These are phyloP conservation scores for Odontomyia ornata DNA, from an alignment of 2,888 invertebrate genomes.

Conservation along the genomic window DNA sequence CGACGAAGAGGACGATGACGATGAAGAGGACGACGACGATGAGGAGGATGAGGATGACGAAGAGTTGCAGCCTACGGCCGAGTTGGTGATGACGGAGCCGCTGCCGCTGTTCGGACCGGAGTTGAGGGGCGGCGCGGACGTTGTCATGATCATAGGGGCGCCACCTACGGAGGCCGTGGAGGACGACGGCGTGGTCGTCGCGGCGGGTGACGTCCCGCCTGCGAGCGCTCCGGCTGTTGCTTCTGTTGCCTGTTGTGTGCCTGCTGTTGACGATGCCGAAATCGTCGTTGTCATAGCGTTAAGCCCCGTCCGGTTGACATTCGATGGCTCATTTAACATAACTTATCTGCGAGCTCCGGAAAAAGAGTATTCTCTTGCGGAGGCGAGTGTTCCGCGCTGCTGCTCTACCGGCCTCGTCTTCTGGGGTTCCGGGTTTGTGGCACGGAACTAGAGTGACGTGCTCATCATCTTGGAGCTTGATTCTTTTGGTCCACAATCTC, in stretches of 20 bases:
- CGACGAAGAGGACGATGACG: constrained; percentile 34
- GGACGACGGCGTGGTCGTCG: constrained; percentile 50
- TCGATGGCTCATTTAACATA: constrained; percentile 50
- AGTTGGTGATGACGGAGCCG: not conserved
- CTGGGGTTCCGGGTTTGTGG: not conserved
- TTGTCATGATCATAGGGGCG: constrained; percentile 49
- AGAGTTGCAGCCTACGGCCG: not conserved
- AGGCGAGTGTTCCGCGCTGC: not conserved
- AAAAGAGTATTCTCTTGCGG: not conserved
- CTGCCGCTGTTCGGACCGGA: constrained; percentile 50
- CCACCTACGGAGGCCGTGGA: constrained; percentile 12
- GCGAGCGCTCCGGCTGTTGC: constrained; percentile 60
- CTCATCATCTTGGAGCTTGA: not conserved
- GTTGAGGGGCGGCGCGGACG: constrained; percentile 52
- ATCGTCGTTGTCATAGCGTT: constrained; percentile 58
- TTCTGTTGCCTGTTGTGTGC: constrained; percentile 62
- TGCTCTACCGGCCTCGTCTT: not conserved
- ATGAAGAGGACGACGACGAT: constrained; percentile 29
- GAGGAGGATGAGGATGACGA: constrained; percentile 36
- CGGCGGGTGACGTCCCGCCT: constrained; percentile 55
- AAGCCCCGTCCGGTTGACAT: constrained; percentile 42
- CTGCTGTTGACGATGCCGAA: constrained; percentile 58
- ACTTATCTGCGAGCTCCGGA: not conserved
- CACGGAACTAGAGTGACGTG: not conserved
- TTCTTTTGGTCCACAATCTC: too few species aligned